Conservation (phyloP, 2,113 vertebrate species). For the Asarcornis scutulata region DNA sequence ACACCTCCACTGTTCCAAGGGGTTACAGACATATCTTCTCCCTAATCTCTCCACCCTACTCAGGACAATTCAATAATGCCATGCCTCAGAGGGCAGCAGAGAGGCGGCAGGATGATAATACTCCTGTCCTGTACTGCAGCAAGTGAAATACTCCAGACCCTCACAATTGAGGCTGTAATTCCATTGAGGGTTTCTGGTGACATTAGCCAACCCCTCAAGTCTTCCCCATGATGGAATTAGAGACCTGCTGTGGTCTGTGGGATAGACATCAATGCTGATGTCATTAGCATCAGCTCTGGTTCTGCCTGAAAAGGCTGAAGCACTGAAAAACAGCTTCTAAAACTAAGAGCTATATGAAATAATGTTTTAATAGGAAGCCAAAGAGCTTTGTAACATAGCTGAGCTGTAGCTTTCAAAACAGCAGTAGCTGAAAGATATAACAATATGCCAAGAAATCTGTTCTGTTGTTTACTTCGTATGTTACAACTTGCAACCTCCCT, state of each 20-base stretch:
- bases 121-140: background rate
- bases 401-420: background rate
- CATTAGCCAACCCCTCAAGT: conserved; percentile 58
- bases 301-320: background rate
- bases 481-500: background rate
- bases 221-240: conserved; percentile 64
- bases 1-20: background rate
- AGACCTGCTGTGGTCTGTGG: conserved; percentile 53
- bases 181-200: conserved; percentile 50
- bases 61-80: background rate
- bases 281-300: conserved; percentile 31
- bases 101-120: background rate
- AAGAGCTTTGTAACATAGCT: background rate
- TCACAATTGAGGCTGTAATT: conserved; percentile 11
- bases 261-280: conserved; percentile 51
- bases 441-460: background rate
- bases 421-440: background rate
- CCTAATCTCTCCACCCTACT: background rate
- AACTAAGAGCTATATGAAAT: conserved; percentile 42
- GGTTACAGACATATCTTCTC: background rate
- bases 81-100: background rate
- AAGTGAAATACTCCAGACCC: background rate
- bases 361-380: background rate
- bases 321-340: conserved; percentile 49
- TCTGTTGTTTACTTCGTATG: background rate